These are phyloP conservation scores for Drosophila gunungcola DNA, from an alignment of 1,140 invertebrate genomes.

Conservation along the genomic window DNA sequence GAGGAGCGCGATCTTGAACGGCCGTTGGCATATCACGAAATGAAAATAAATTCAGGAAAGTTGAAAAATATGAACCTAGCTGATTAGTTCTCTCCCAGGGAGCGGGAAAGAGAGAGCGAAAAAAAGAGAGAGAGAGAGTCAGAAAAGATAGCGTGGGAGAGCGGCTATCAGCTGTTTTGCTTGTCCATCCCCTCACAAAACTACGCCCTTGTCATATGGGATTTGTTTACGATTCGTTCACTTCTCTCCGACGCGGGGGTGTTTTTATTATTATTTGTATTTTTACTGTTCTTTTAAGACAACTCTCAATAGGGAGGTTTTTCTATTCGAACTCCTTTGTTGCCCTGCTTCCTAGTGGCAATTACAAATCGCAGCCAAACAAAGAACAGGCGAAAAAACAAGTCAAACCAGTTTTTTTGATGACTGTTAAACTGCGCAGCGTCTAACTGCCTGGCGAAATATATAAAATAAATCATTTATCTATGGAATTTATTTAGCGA, in stretches of 20 bases:
- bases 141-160: background rate
- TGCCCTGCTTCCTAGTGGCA: constrained; percentile 22
- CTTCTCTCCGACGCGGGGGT: constrained; percentile 40
- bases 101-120: constrained; percentile 11
- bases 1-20: constrained; percentile 52
- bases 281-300: constrained; percentile 19
- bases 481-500: too few relatives aligned
- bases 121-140: background rate
- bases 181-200: background rate
- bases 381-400: constrained; percentile 40
- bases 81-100: constrained; percentile 30
- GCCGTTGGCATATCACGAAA: constrained; percentile 53
- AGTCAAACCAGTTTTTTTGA: constrained; percentile 51
- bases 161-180: constrained; percentile 23
- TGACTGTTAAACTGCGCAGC: background rate
- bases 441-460: background rate
- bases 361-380: constrained; percentile 14
- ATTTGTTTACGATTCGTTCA: constrained; percentile 10
- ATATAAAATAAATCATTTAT: background rate
- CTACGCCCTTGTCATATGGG: background rate
- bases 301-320: constrained; percentile 8
- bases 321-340: constrained; percentile 26
- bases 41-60: constrained; percentile 30
- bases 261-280: constrained; percentile 21
- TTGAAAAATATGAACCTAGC: constrained; percentile 48